Evolutionary conservation across 2,888 invertebrate genomes (phyloP).

Genomic region (Linnaemya vulpina): DNA sequence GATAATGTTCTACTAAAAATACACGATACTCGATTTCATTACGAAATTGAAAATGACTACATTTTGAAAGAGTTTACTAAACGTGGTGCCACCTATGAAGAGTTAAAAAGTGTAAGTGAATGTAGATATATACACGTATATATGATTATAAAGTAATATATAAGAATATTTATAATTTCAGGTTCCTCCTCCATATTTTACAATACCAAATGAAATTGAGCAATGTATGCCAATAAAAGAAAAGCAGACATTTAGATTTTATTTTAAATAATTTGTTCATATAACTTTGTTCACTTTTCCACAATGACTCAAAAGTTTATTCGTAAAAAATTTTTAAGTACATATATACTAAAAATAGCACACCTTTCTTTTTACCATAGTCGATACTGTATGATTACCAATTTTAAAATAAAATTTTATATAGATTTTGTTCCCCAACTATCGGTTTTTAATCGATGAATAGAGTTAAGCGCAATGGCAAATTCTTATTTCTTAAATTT

Average conservation of each 20-base stretch:
- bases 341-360: too few species aligned
- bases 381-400: too few species aligned
- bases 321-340: too few species aligned
- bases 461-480: too few species aligned
- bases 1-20: slow-evolving; percentile 95
- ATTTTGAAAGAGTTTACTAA: slow-evolving; percentile 92
- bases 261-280: slow-evolving; percentile 76
- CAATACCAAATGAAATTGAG: slow-evolving; percentile 88
- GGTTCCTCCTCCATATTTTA: slow-evolving; percentile 86
- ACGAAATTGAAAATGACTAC: slow-evolving; percentile 89
- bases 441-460: too few species aligned
- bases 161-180: slow-evolving; percentile 72
- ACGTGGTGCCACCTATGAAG: slow-evolving; percentile 89
- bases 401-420: too few species aligned
- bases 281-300: neutral
- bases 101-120: slow-evolving; percentile 85
- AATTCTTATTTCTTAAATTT: too few species aligned
- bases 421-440: too few species aligned
- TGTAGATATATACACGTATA: neutral
- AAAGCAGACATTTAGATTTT: slow-evolving; percentile 82
- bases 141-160: neutral
- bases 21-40: slow-evolving; percentile 94
- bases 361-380: too few species aligned
- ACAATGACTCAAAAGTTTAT: too few species aligned
- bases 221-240: slow-evolving; percentile 86